Conservation (phyloP, 2,888 invertebrate species). For the Corbicula japonica region DNA sequence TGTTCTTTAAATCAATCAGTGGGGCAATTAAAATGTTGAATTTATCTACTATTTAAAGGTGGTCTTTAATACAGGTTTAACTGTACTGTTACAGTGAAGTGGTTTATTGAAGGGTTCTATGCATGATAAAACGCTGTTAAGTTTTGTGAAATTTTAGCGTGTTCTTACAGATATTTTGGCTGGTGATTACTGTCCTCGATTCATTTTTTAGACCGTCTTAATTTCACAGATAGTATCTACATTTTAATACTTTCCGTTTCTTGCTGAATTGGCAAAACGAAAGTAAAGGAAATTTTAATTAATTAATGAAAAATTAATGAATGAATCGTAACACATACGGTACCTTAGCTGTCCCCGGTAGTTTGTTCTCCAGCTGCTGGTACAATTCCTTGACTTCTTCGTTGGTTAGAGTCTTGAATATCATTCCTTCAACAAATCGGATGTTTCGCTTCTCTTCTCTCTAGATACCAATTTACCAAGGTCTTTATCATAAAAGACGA, state of each 20-base stretch:
- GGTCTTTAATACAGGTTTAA: no score
- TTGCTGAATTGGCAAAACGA: not conserved
- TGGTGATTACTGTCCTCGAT: not conserved
- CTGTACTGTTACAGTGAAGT: no score
- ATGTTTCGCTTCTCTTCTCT: not conserved
- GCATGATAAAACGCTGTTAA: no score
- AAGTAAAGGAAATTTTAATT: not conserved
- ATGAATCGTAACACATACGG: not conserved
- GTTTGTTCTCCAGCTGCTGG: slow-evolving; percentile 38
- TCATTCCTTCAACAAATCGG: slow-evolving; percentile 41
- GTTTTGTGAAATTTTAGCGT: no score
- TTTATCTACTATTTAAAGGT: no score
- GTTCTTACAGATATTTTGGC: not conserved
- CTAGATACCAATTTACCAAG: not conserved
- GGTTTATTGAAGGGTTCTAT: no score
- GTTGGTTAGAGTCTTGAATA: slow-evolving; percentile 46
- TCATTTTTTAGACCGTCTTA: not conserved
- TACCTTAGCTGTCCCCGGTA: slow-evolving; percentile 65
- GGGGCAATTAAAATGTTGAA: no score
- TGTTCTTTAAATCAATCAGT: no score
- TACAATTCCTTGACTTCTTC: slow-evolving; percentile 49
- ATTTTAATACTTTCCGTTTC: not conserved
- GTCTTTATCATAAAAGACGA: not conserved
- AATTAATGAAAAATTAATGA: not conserved
- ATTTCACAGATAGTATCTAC: not conserved